A percentile compares a stretch with the other conserved stretches of the same genome.
phyloP scores from a whole-genome alignment of 1,140 invertebrate genomes.

The Coelopa frigida region DNA sequence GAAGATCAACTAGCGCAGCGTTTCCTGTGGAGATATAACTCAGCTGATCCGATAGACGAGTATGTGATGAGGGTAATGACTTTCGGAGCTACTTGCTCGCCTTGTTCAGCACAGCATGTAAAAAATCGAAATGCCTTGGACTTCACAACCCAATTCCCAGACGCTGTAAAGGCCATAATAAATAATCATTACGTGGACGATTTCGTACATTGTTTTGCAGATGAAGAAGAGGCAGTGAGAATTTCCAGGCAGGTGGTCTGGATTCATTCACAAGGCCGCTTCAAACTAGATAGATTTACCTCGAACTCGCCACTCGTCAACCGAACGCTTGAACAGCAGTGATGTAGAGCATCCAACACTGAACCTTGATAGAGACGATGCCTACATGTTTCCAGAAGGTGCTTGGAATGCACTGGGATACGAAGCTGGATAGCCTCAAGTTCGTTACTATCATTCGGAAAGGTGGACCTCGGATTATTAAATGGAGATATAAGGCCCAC shows the following conservation, averaged over 20 bases:
- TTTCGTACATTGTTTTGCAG: conserved; percentile 25
- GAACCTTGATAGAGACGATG: background rate
- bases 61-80: conserved; percentile 12
- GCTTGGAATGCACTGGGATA: background rate
- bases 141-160: conserved; percentile 15
- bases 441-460: background rate
- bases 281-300: background rate
- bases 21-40: conserved; percentile 5
- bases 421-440: background rate
- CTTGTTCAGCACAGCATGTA: conserved; percentile 20
- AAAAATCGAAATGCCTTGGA: conserved; percentile 19
- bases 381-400: background rate
- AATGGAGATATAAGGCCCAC: background rate
- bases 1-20: conserved; percentile 12
- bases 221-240: conserved; percentile 10
- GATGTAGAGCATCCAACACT: background rate
- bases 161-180: conserved; percentile 24
- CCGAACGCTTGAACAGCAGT: background rate
- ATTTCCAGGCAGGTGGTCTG: conserved; percentile 2
- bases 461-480: background rate
- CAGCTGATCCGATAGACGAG: conserved; percentile 2
- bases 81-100: conserved; percentile 13
- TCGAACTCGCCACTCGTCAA: conserved; percentile 10
- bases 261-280: conserved; percentile 5
- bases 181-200: conserved; percentile 42